Conservation (phyloP, 1,140 invertebrate genomes). For the Latrodectus geometricus region DNA sequence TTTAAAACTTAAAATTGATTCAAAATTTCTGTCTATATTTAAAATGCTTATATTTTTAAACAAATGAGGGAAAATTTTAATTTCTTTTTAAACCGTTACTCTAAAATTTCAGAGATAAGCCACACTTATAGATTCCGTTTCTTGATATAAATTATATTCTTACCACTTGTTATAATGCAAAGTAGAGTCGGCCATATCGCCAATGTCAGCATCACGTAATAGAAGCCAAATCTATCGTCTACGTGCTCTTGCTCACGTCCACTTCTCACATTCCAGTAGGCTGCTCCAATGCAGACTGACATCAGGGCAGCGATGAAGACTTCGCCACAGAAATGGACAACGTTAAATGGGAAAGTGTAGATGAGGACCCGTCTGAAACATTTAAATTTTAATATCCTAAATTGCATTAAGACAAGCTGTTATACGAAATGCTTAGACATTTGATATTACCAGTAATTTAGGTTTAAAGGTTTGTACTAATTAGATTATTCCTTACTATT, state of each 20-base stretch:
- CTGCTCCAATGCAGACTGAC: conserved; percentile 85
- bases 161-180: conserved; percentile 75
- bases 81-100: neutral
- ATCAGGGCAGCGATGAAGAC: conserved; percentile 82
- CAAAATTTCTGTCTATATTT: no score
- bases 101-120: neutral
- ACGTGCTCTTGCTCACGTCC: conserved; percentile 68
- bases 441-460: no score
- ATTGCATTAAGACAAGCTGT: no score
- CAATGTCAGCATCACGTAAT: conserved; percentile 84
- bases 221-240: conserved; percentile 79
- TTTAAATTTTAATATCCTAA: neutral
- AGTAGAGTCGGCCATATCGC: conserved; percentile 82
- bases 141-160: conserved; percentile 22
- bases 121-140: no score
- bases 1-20: no score
- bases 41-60: no score
- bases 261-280: conserved; percentile 87
- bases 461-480: no score
- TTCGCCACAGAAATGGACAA: conserved; percentile 81
- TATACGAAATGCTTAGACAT: no score
- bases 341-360: conserved; percentile 89
- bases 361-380: conserved; percentile 75
- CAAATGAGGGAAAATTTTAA: no score
- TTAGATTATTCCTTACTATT: no score